Conservation (phyloP, 2,797 vertebrate species). For the Poeciliopsis turneri region DNA sequence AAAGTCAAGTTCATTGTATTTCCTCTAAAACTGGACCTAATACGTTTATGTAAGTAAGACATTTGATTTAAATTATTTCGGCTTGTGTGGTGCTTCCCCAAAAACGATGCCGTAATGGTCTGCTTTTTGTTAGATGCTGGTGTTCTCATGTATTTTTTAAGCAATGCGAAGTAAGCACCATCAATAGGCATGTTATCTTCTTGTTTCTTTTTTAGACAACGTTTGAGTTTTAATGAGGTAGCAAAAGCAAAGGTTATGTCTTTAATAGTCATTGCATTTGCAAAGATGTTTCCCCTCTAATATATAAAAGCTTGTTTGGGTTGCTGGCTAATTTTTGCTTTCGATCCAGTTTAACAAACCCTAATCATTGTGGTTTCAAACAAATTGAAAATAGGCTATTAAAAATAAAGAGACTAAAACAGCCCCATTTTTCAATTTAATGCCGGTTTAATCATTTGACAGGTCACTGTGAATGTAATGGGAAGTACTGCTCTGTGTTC, state of each 20-base stretch:
- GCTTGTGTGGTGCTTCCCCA: neutral
- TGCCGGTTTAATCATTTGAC: neutral
- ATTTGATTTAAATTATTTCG: neutral
- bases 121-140: neutral
- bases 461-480: neutral
- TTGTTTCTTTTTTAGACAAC: conserved; percentile 14
- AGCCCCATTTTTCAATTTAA: neutral
- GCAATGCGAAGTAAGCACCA: neutral
- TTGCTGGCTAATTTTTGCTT: neutral
- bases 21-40: neutral
- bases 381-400: neutral
- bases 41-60: neutral
- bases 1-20: neutral
- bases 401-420: neutral
- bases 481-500: neutral
- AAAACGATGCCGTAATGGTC: neutral
- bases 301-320: neutral
- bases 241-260: conserved; percentile 5
- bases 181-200: neutral
- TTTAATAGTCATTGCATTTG: conserved; percentile 12
- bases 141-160: neutral
- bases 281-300: conserved; percentile 5
- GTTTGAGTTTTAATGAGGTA: conserved; percentile 8
- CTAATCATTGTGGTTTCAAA: neutral
- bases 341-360: neutral